Conservation (phyloP, 2,113 vertebrate species). For the Otocyon megalotis region DNA sequence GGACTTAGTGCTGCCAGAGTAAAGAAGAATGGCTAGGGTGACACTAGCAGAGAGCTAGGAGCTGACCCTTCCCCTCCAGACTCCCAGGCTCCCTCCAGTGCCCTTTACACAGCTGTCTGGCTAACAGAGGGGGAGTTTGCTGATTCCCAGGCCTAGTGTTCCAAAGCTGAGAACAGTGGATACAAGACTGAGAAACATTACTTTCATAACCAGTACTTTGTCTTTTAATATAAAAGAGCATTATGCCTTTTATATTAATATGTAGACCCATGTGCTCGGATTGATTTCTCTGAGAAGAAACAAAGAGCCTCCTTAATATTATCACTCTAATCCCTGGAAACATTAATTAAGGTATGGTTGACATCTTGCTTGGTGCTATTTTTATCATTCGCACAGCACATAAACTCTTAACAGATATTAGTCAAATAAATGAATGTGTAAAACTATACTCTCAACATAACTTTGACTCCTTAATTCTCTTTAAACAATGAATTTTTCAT, state of each 20-base stretch:
- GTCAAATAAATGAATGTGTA: slow-evolving; percentile 1
- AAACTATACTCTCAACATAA: background rate
- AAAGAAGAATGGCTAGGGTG: background rate
- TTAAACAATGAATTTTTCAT: slow-evolving; percentile 69
- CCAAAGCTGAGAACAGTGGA: background rate
- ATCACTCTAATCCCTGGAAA: background rate
- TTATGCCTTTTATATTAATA: background rate
- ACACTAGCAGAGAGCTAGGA: background rate
- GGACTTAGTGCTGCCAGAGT: background rate
- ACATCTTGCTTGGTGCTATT: background rate
- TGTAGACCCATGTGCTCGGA: background rate
- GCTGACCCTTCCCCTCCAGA: background rate
- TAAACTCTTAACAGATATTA: slow-evolving; percentile 52
- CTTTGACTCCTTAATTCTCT: slow-evolving; percentile 37
- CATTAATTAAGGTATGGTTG: background rate
- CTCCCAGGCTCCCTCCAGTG: background rate
- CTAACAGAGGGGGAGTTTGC: background rate
- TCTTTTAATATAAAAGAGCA: background rate
- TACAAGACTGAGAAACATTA: background rate
- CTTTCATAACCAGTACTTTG: background rate
- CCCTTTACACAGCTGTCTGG: background rate
- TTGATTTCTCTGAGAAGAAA: slow-evolving; percentile 24
- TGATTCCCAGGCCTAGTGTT: background rate
- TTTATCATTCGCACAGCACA: background rate
- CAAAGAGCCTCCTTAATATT: background rate